Base-by-base conservation (phyloP, 2,888 invertebrate genomes). In the Horisme vitalbata region DNA sequence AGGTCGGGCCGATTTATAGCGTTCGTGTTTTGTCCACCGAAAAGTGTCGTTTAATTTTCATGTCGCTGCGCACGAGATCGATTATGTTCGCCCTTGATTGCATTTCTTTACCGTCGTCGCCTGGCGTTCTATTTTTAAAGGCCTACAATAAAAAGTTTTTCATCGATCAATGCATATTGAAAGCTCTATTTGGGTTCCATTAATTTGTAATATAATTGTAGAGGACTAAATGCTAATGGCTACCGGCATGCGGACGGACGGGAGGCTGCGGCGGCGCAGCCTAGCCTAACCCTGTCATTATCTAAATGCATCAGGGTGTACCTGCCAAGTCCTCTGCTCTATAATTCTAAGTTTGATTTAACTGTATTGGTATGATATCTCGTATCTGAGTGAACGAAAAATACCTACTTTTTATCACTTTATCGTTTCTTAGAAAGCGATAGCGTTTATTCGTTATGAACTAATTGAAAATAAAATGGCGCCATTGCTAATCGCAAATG, bases 11-110 rank as follows among this genome's bases (percentile, higher is more conserved):
- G 80, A 85, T 87, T 87, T 87, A 87, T 84, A 71, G 77, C 74
- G 70, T 62, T 71, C 70, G 72, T 71, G 77, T 81, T 83, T 81
- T 80, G 79, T 83, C 62, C 73, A 66, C 68, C 71, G 68, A 75
- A 79, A 82, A 80, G 74, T 85, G 86, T 84, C 87, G 80, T 87
- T 87, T 87, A 86, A 88, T 88, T 83, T 81, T 76, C 69, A 62
- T 70, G 79, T 79, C 75, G 74, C 72, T 68, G 64, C 76, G 77
- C 72, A 74, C 75, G 77, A 81, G 79, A 86, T 84, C 80, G 82
- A 87, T 87, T 85, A 82, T 75, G 65, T 74, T 68, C 69, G 76
- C 65, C 65, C 64, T 71, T 78, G 81, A 79, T 82, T 79, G 69
- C 65, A 74, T 63, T 59, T 59, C 56, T 56, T 48, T 8, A 49